A percentile compares a stretch with the other conserved stretches of the same genome.
Evolutionary conservation across 2,113 vertebrate genomes (phyloP).

Genomic region (Heterotilapia buettikoferi): DNA sequence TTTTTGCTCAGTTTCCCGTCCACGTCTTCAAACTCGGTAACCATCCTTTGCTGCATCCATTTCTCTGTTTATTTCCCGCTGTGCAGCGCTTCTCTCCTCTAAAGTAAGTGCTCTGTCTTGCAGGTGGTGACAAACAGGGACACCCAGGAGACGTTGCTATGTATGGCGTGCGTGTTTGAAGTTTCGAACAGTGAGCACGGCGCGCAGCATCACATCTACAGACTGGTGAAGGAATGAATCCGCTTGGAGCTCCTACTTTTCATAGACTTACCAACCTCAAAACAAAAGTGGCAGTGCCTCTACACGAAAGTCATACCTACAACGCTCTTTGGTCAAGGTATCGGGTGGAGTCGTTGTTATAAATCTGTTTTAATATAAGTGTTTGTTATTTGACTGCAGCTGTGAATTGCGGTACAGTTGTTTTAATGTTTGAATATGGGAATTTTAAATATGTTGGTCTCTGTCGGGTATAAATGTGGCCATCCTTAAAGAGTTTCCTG

Average conservation of each 20-base stretch:
- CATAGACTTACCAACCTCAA: conserved; percentile 89
- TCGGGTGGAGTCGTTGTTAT: conserved; percentile 78
- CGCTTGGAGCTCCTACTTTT: background rate
- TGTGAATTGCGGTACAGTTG: conserved; percentile 97
- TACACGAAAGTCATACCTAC: conserved; percentile 78
- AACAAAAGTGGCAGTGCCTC: conserved; percentile 88
- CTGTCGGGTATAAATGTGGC: conserved; percentile 51
- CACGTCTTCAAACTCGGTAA: background rate
- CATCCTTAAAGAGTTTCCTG: conserved; percentile 39
- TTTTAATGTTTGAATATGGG: conserved; percentile 79
- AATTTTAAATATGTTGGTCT: conserved; percentile 64
- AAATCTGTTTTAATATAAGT: conserved; percentile 77
- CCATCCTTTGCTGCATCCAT: background rate
- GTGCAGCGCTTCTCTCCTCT: background rate
- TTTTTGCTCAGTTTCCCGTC: background rate
- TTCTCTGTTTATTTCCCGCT: background rate
- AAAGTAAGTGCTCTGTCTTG: background rate
- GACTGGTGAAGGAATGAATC: conserved; percentile 97
- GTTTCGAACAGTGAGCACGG: conserved; percentile 99
- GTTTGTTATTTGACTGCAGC: conserved; percentile 89
- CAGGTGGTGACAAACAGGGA: conserved; percentile 99
- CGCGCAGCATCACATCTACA: conserved; percentile 98
- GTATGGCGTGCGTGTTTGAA: conserved; percentile 99
- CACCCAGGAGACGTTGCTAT: conserved; percentile 98
- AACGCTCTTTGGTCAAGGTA: conserved; percentile 77